phyloP scores from a whole-genome alignment of 37 sponge, comb jelly and placozoan species.

The Diacarnus erythraeanus region DNA sequence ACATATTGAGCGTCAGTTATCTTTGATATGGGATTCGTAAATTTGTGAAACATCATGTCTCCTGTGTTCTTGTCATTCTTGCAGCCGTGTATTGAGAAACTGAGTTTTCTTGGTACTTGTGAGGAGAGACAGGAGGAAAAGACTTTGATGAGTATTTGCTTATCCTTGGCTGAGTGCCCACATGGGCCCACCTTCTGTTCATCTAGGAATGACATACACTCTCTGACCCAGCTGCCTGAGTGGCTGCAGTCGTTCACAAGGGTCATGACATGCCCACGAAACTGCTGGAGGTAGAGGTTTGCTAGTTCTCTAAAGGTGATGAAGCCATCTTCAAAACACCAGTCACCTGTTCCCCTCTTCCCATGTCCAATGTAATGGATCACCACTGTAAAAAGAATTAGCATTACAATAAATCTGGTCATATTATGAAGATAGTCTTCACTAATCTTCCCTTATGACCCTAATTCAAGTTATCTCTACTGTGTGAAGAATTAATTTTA shows the following conservation, averaged over 20 bases:
- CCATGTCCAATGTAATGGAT: slow-evolving; percentile 71
- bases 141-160: slow-evolving; percentile 58
- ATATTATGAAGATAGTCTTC: too few relatives aligned
- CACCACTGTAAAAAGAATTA: slow-evolving; percentile 15
- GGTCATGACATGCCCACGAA: slow-evolving; percentile 45
- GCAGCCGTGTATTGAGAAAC: not conserved
- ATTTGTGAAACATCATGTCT: not conserved
- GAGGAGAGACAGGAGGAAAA: slow-evolving; percentile 39
- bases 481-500: too few relatives aligned
- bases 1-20: not conserved
- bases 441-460: too few relatives aligned
- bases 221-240: slow-evolving; percentile 55
- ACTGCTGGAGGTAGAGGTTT: slow-evolving; percentile 46
- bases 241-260: slow-evolving; percentile 56
- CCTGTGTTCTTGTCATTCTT: slow-evolving; percentile 22
- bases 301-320: slow-evolving; percentile 47
- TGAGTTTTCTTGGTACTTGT: not conserved
- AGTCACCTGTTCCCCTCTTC: slow-evolving; percentile 69
- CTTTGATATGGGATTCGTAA: too few relatives aligned
- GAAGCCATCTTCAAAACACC: slow-evolving; percentile 64
- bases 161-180: slow-evolving; percentile 70
- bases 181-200: slow-evolving; percentile 49
- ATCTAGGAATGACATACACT: slow-evolving; percentile 42
- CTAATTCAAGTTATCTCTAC: too few relatives aligned
- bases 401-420: too few relatives aligned